These are phyloP conservation scores for Uloborus plumipes DNA, from an alignment of 2,888 invertebrate genomes.

Conservation along the genomic window DNA sequence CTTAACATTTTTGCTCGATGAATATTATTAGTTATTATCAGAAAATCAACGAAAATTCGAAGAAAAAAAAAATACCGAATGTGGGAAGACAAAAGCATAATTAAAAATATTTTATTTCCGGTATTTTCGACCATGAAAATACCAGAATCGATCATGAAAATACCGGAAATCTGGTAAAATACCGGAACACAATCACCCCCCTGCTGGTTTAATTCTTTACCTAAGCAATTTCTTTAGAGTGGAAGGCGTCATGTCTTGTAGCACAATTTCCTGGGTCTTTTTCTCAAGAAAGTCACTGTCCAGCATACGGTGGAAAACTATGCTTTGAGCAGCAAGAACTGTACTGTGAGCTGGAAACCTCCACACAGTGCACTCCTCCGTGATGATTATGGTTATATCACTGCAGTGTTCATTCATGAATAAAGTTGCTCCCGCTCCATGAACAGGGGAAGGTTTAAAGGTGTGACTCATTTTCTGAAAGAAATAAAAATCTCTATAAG, in stretches of 20 bases:
- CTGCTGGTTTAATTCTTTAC: constrained; percentile 6
- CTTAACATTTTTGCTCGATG: no score
- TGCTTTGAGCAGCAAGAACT: constrained; percentile 60
- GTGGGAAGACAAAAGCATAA: no score
- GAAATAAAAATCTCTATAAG: background rate
- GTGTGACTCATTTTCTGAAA: constrained; percentile 47
- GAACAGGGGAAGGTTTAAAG: constrained; percentile 61
- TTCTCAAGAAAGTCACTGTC: constrained; percentile 62
- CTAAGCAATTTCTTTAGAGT: constrained; percentile 57
- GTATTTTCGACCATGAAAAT: no score
- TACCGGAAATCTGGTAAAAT: no score
- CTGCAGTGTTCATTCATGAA: constrained; percentile 64
- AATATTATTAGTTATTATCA: no score
- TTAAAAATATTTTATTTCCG: no score
- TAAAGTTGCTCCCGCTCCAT: constrained; percentile 61
- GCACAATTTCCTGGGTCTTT: constrained; percentile 54
- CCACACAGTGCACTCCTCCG: constrained; percentile 60
- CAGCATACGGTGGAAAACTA: constrained; percentile 59
- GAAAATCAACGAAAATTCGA: no score
- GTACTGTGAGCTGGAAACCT: constrained; percentile 61
- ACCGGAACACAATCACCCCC: no score
- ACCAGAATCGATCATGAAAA: no score
- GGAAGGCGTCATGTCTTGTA: constrained; percentile 54
- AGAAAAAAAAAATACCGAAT: no score
- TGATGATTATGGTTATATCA: constrained; percentile 58